phyloP scores from a whole-genome alignment of 1,140 invertebrate species.

The Drosophila nasuta region DNA sequence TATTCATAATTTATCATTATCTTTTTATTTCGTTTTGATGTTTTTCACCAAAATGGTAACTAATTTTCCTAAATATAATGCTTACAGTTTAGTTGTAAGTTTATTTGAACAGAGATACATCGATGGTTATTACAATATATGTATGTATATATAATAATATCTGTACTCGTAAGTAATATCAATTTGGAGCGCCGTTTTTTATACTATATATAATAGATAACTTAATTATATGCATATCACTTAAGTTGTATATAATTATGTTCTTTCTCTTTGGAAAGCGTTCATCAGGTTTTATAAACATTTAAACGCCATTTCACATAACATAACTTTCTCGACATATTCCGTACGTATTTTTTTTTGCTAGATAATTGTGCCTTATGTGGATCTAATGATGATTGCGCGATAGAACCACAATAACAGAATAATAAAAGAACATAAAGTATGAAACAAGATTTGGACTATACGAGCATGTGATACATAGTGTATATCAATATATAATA shows the following conservation, averaged over 20 bases:
- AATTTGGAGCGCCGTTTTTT: conserved; percentile 38
- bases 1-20: conserved; percentile 14
- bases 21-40: conserved; percentile 43
- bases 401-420: conserved; percentile 32
- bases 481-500: conserved; percentile 8
- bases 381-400: conserved; percentile 28
- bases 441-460: conserved; percentile 2
- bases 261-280: not conserved
- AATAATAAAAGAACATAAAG: conserved; percentile 6
- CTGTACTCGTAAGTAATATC: conserved; percentile 36
- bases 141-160: conserved; percentile 18
- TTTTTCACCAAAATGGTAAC: conserved; percentile 68
- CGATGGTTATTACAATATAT: conserved; percentile 59
- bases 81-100: conserved; percentile 55
- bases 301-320: conserved; percentile 33
- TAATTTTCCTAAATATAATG: conserved; percentile 40
- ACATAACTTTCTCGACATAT: conserved; percentile 16
- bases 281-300: conserved; percentile 44
- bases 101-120: conserved; percentile 72
- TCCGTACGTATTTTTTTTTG: conserved; percentile 27
- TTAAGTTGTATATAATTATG: conserved; percentile 47
- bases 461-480: conserved; percentile 9
- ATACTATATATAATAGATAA: conserved; percentile 22
- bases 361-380: conserved; percentile 26
- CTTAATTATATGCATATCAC: conserved; percentile 53